These are phyloP conservation scores for Oithona nana DNA, from an alignment of 2,888 invertebrate species.

Conservation along the genomic window DNA sequence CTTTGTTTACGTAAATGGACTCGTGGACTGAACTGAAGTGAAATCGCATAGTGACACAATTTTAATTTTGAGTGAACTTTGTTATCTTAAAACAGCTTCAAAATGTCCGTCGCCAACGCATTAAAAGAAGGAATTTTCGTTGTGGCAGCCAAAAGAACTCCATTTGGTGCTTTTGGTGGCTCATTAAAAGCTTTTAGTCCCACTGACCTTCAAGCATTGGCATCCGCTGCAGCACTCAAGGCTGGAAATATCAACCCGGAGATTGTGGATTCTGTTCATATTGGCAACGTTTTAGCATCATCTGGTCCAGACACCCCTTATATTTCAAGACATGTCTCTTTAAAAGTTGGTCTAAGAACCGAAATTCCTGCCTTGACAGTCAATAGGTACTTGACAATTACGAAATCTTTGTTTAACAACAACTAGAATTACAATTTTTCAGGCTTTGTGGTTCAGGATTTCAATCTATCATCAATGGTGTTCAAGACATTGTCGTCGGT, in stretches of 20 bases:
- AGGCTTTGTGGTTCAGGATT: constrained; percentile 96
- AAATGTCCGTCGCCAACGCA: constrained; percentile 3
- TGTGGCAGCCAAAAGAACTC: constrained; percentile 87
- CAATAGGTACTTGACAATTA: too few relatives aligned
- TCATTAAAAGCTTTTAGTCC: constrained; percentile 29
- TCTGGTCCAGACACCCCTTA: constrained; percentile 59
- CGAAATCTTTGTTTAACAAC: background rate
- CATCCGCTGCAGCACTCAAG: constrained; percentile 55
- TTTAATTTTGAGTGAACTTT: too few relatives aligned
- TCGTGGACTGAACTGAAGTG: too few relatives aligned
- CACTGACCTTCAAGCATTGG: constrained; percentile 54
- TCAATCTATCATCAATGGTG: constrained; percentile 74
- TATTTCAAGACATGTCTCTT: constrained; percentile 65
- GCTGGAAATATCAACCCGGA: constrained; percentile 64
- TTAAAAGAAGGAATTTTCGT: constrained; percentile 52
- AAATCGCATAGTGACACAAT: too few relatives aligned
- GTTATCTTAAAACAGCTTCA: too few relatives aligned
- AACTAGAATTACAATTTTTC: constrained; percentile 51
- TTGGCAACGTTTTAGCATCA: constrained; percentile 65
- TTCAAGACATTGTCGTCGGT: constrained; percentile 50
- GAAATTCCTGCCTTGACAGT: constrained; percentile 47
- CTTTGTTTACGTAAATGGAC: too few relatives aligned
- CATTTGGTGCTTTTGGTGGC: constrained; percentile 83
- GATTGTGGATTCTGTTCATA: constrained; percentile 63
- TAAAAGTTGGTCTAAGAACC: constrained; percentile 64